A percentile compares a stretch with the other conserved stretches of the same genome.
Conservation (phyloP, 2,113 vertebrate genomes). For the Actenoides lindsayi region DNA sequence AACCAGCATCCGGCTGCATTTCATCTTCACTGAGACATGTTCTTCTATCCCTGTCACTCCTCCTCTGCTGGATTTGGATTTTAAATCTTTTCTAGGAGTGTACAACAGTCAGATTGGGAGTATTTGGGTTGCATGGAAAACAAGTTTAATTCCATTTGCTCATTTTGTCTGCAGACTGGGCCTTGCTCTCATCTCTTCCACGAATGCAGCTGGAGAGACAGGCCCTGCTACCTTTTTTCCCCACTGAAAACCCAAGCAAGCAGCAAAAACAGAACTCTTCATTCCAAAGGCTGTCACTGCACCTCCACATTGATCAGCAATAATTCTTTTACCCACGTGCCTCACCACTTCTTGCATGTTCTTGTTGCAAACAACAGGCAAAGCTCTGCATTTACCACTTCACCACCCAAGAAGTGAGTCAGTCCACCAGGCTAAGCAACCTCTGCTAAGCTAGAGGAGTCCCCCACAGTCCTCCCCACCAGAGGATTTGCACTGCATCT, state of each 20-base stretch:
- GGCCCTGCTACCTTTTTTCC: background rate
- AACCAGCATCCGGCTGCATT: background rate
- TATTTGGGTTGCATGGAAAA: background rate
- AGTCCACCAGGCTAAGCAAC: background rate
- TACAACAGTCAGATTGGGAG: background rate
- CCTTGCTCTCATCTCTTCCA: background rate
- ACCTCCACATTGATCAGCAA: background rate
- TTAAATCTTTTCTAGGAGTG: background rate
- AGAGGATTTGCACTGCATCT: background rate
- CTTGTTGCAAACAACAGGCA: background rate
- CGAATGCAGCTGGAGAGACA: background rate
- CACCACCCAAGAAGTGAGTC: fast-evolving
- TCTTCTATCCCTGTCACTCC: background rate
- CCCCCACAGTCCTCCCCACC: background rate
- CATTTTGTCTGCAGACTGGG: background rate
- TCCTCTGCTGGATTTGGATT: background rate
- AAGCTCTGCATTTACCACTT: background rate
- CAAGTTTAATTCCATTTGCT: background rate
- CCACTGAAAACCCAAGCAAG: background rate
- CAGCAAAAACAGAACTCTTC: background rate
- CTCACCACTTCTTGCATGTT: background rate
- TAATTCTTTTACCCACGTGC: background rate
- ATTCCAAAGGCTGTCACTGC: background rate
- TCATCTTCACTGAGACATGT: background rate
- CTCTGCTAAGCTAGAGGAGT: background rate